Evolutionary conservation across 2,888 invertebrate species (phyloP), one percentile per base, ranked within the genome.

Genomic region (Meiosimyza platycephala): DNA sequence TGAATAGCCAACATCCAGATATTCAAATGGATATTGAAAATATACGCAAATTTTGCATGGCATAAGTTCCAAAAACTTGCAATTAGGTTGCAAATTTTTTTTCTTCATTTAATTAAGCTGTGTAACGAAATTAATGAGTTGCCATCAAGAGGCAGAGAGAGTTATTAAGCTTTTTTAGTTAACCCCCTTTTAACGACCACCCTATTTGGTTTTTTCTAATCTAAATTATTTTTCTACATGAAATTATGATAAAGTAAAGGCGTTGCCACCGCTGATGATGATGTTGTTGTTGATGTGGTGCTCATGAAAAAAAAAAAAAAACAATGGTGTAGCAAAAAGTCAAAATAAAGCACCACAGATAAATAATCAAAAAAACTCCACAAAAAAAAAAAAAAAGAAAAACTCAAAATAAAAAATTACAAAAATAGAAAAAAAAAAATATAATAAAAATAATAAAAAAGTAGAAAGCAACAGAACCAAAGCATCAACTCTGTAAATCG

Each of bases 41-140:
- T 3, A 28, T 28, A 3, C 28, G 28, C 28, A 2, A 28, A 28
- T 4, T 4, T 28, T 28, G 1, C n/a, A n/a, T 18, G 6, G 12
- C n/a, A 33, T 57, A 40, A 18, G 3, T 11, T 11, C 52, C 15
- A 52, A 52, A 9, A 22, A 22, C 22, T 22, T 22, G 22, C 22
- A 22, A 64, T 13, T 6, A 51, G 18, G 64, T 18, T 51, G 6
- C 51, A 22, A 11, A n/a, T n/a, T n/a, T n/a, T 59, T 59, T 59
- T 59, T 59, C 3, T 4, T 59, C 7, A 4, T 22, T 18, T 22
- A 55, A 16, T 9, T 4, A 5, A 22, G 18, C 55, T 16, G 16
- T 73, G 48, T 50, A 51, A 65, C 48, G 67, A 72, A 73, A 75
- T 74, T 75, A 75, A 75, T 75, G 71, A 72, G 72, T 67, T 70